Evolutionary conservation across 2,113 vertebrate genomes (phyloP), one percentile per base, ranked within the genome.

Genomic region (Climacteris rufus): DNA sequence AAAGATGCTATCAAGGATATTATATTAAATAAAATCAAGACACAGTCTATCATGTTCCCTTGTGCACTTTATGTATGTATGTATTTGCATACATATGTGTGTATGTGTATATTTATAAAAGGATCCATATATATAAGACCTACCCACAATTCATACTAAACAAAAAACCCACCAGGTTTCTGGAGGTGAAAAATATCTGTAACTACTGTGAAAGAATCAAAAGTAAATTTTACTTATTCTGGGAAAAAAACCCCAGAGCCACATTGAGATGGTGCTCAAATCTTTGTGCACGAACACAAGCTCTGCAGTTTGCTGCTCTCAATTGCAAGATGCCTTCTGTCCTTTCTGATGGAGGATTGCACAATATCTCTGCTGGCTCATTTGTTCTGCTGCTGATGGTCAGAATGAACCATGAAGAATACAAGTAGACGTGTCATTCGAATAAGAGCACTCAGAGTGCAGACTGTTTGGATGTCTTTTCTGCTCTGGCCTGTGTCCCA

Each of bases 361-460:
- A 6, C 87, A 66, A 31, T 65, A 25, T 59, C 50, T 87, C 52
- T 74, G 50, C 59, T 90, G 79, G 57, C 91, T 94, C 61, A 35
- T 89, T 84, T 94, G 70, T 92, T 89, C 70, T 92, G 83, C 56
- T 94, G 65, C 30, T 6, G 47, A 6, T 94, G 77, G 40, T 93
- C 81, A 85, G 77, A 91, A 87, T 54, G 89, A 95, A 91, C 74
- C 86, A 69, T 89, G 94, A 87, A 91, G 83, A 95, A 72, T 71
- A 49, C 23, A 87, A 95, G 93, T 71, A 78, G 77, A 84, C 0
- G 2, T 87, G 87, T 63, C 89, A 57, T 94, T 94, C 0, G 2
- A 72, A 19, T 95, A 75, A 91, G 60, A 84, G 89, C 83, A 15
- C 49, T 64, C 60, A 49, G 70, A 87, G 20, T 31, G 50, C 61